These are phyloP conservation scores for Pseudomyrmex concolor DNA, from an alignment of 1,140 invertebrate genomes.

Conservation along the genomic window DNA sequence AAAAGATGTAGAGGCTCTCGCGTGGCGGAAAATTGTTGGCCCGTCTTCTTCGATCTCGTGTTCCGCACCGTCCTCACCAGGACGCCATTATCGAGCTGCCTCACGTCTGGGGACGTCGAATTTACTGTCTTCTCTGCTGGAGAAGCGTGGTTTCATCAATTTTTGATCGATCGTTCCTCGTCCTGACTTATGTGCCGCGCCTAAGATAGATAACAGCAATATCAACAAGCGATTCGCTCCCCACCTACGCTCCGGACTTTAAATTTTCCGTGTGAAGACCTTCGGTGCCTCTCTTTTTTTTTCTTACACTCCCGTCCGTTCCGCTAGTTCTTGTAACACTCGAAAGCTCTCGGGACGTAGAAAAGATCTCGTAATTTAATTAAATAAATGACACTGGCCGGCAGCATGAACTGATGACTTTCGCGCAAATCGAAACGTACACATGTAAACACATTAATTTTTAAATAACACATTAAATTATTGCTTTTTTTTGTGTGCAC, in stretches of 20 bases:
- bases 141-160: constrained; percentile 68
- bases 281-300: background rate
- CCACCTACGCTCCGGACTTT: background rate
- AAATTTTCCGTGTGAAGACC: constrained; percentile 31
- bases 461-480: no score
- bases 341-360: background rate
- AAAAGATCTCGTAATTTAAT: constrained; percentile 34
- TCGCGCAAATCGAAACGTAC: background rate
- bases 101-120: constrained; percentile 64
- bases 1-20: constrained; percentile 23
- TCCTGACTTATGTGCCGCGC: constrained; percentile 37
- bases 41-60: constrained; percentile 34
- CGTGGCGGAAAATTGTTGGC: constrained; percentile 55
- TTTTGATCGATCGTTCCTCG: constrained; percentile 62
- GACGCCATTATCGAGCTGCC: constrained; percentile 56
- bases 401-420: background rate
- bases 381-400: background rate
- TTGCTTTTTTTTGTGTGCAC: no score
- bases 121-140: constrained; percentile 58
- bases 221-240: constrained; percentile 39
- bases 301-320: background rate
- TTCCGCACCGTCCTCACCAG: background rate
- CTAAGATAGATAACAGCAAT: constrained; percentile 52
- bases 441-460: no score
- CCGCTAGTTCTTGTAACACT: constrained; percentile 12